phyloP scores from a whole-genome alignment of 1,140 invertebrate genomes.

The Mizuhopecten yessoensis region DNA sequence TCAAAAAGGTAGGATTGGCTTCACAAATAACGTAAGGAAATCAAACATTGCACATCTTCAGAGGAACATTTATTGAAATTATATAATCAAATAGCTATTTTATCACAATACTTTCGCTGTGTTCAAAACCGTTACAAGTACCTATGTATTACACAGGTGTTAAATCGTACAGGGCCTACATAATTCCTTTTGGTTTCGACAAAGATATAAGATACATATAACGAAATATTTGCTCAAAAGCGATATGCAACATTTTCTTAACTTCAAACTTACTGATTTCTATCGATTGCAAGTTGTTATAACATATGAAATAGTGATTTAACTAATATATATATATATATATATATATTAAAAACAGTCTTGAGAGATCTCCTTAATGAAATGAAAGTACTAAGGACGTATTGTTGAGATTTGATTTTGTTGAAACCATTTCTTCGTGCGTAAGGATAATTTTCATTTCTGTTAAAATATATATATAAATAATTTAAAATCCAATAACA shows the following conservation, averaged over 20 bases:
- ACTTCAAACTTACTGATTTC: not conserved
- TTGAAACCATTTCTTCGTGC: too few relatives aligned
- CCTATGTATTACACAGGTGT: not conserved
- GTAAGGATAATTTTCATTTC: too few relatives aligned
- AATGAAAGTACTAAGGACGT: too few relatives aligned
- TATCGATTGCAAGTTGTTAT: too few relatives aligned
- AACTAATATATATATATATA: too few relatives aligned
- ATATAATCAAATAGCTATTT: conserved; percentile 28
- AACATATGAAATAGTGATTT: too few relatives aligned
- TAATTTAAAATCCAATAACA: too few relatives aligned
- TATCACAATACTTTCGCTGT: not conserved
- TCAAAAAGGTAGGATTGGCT: not conserved
- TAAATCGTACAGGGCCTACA: conserved; percentile 23
- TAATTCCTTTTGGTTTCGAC: not conserved
- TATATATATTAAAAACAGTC: too few relatives aligned
- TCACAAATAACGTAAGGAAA: not conserved
- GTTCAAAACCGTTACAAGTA: not conserved
- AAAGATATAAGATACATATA: not conserved
- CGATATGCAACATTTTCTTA: not conserved
- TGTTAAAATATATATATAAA: too few relatives aligned
- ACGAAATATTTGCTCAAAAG: not conserved
- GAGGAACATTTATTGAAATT: conserved; percentile 5
- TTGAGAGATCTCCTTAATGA: too few relatives aligned
- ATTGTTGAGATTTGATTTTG: too few relatives aligned
- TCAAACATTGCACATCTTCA: conserved; percentile 32